phyloP scores from a whole-genome alignment of 2,113 vertebrate genomes.

The Beaufortia kweichowensis region DNA sequence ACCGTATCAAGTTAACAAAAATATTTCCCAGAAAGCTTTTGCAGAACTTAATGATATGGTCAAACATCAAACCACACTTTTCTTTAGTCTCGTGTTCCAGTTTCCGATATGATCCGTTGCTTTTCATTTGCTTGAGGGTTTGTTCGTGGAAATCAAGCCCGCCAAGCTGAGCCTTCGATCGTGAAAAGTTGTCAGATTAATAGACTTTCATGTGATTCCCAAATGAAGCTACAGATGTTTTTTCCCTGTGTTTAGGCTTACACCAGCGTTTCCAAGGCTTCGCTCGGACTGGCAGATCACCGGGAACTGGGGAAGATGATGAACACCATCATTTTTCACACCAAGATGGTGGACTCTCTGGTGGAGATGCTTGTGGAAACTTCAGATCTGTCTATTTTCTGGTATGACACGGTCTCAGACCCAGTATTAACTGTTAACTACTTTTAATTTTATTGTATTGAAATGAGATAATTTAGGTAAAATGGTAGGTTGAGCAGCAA shows the following conservation, averaged over 20 bases:
- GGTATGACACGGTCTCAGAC: constrained; percentile 71
- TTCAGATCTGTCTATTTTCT: constrained; percentile 97
- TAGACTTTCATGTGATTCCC: background rate
- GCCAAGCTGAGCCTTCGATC: constrained; percentile 12
- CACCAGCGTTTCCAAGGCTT: constrained; percentile 97
- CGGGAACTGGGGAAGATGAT: constrained; percentile 99
- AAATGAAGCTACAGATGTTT: background rate
- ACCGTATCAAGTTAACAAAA: constrained; percentile 55
- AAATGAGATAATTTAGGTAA: too few species aligned
- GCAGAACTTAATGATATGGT: constrained; percentile 55
- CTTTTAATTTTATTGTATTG: background rate
- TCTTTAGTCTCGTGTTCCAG: constrained; percentile 18
- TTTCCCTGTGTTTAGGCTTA: constrained; percentile 79
- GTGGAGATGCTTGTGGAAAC: constrained; percentile 99
- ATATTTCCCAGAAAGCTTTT: constrained; percentile 56
- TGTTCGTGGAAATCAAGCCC: constrained; percentile 15
- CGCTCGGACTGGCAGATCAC: constrained; percentile 90
- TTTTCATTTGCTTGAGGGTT: constrained; percentile 31
- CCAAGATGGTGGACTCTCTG: constrained; percentile 99
- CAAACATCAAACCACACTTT: constrained; percentile 50
- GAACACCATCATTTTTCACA: constrained; percentile 99
- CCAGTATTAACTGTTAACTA: too few species aligned
- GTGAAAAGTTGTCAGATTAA: constrained; percentile 10
- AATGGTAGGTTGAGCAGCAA: constrained; percentile 2
- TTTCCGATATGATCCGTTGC: constrained; percentile 42